phyloP scores from a whole-genome alignment of 2,888 invertebrate species.

The Acanthosepion esculentum region DNA sequence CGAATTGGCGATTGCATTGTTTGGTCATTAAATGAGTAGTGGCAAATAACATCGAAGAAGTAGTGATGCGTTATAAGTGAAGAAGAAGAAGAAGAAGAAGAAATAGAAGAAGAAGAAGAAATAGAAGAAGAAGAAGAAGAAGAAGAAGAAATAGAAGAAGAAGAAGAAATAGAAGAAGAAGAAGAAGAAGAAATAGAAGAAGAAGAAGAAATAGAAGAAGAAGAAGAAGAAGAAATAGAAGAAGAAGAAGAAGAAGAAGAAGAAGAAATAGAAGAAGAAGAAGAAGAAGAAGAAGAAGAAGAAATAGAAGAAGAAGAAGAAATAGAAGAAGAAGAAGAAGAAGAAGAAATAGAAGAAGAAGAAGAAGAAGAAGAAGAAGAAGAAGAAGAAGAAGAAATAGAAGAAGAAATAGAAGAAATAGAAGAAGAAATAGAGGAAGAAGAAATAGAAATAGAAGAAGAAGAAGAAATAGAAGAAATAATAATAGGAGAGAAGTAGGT shows the following conservation, averaged over 20 bases:
- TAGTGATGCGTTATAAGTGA: background rate
- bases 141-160: background rate
- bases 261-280: too few relatives aligned
- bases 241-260: conserved; percentile 2
- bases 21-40: background rate
- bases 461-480: too few relatives aligned
- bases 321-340: background rate
- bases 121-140: background rate
- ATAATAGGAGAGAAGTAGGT: background rate
- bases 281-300: background rate
- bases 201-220: background rate
- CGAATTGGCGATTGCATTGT: background rate
- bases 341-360: background rate
- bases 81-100: background rate
- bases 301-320: background rate
- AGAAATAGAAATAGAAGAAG: background rate
- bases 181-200: background rate
- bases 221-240: background rate
- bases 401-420: background rate
- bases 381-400: background rate
- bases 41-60: background rate
- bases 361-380: background rate
- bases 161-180: background rate
- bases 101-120: background rate
- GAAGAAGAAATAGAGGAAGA: background rate